Percentiles rank a stretch among this genome's conserved stretches.
phyloP scores from a whole-genome alignment of 2,113 vertebrate species.

The Pteropus alecto region DNA sequence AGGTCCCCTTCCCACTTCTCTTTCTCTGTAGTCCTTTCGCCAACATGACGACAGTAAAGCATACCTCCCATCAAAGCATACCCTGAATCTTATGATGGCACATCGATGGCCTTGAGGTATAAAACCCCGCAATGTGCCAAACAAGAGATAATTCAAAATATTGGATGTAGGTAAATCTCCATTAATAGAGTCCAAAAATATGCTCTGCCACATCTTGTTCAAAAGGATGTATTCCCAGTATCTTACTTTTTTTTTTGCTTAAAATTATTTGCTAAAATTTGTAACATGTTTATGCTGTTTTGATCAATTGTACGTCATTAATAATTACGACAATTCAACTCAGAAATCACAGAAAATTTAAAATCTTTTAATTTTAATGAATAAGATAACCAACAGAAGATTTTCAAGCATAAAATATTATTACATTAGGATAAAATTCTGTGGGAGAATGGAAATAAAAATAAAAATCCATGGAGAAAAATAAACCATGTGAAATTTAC shows the following conservation, averaged over 20 bases:
- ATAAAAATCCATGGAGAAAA: conserved; percentile 17
- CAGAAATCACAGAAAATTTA: neutral
- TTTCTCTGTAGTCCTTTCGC: neutral
- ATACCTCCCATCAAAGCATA: neutral
- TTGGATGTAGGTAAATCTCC: neutral
- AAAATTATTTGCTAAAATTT: neutral
- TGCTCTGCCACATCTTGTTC: neutral
- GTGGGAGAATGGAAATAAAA: neutral
- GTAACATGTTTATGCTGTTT: neutral
- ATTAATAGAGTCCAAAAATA: conserved; percentile 2
- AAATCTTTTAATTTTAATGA: conserved; percentile 5
- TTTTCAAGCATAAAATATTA: neutral
- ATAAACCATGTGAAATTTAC: conserved; percentile 10
- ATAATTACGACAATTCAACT: neutral
- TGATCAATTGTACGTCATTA: neutral
- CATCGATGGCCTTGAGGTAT: neutral
- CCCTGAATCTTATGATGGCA: neutral
- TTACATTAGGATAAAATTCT: neutral
- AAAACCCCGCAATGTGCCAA: neutral
- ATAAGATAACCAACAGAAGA: neutral
- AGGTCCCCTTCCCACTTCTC: neutral
- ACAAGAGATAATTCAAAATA: neutral
- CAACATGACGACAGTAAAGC: neutral
- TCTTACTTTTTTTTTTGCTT: neutral
- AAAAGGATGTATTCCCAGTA: neutral